These are phyloP conservation scores for Xiphorhynchus elegans DNA, from an alignment of 2,113 vertebrate genomes.

Conservation along the genomic window DNA sequence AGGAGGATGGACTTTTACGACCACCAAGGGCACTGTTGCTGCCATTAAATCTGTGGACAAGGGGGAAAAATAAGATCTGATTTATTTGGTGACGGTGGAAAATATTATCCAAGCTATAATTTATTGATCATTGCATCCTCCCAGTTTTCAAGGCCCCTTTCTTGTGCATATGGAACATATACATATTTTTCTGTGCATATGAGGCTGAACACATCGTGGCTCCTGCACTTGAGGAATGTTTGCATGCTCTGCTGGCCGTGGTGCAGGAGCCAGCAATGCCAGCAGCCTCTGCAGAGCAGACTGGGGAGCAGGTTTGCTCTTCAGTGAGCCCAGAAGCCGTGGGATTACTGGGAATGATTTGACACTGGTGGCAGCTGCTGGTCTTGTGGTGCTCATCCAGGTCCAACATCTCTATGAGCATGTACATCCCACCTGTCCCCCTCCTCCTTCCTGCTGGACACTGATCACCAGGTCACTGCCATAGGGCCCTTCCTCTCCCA, in stretches of 20 bases:
- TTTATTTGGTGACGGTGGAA: constrained; percentile 45
- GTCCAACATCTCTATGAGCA: neutral
- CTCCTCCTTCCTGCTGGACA: neutral
- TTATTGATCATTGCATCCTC: constrained; percentile 43
- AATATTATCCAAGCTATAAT: constrained; percentile 30
- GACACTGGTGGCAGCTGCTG: neutral
- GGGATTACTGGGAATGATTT: neutral
- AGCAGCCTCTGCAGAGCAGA: neutral
- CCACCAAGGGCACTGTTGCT: constrained; percentile 27
- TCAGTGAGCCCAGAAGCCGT: rapidly evolving
- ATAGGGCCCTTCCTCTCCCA: neutral
- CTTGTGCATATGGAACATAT: neutral
- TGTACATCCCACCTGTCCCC: neutral
- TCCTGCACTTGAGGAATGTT: neutral
- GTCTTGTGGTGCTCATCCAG: neutral
- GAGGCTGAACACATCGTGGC: neutral
- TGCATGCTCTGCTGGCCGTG: neutral
- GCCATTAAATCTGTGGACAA: constrained; percentile 19
- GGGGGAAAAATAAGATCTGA: constrained; percentile 24
- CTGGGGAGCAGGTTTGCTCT: neutral
- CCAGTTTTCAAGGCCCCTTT: neutral
- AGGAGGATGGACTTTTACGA: constrained; percentile 33
- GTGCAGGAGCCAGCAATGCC: neutral
- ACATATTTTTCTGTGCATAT: neutral
- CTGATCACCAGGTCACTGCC: neutral